Evolutionary conservation across 2,888 invertebrate species (phyloP).

Genomic region (Seladonia tumulorum): DNA sequence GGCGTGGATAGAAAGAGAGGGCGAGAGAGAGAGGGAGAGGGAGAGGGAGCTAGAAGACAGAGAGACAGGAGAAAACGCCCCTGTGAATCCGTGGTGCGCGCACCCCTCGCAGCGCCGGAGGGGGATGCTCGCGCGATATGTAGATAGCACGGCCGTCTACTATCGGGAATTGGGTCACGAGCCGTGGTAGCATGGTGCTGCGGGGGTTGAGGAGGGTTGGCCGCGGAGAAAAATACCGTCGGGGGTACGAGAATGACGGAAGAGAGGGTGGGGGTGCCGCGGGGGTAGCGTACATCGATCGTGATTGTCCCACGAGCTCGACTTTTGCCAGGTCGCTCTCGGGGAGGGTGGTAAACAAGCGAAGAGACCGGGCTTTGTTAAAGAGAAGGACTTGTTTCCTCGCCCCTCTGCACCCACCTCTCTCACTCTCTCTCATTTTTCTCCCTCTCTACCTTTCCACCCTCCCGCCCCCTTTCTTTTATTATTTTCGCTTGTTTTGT

Average conservation of each 20-base stretch:
- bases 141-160: conserved; percentile 52
- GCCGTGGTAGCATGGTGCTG: conserved; percentile 27
- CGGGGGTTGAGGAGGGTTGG: neutral
- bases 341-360: conserved; percentile 55
- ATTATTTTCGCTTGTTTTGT: conserved; percentile 23
- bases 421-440: neutral
- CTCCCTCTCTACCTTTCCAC: neutral
- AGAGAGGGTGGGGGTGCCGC: conserved; percentile 35
- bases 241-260: conserved; percentile 56
- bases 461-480: neutral
- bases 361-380: conserved; percentile 31
- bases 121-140: conserved; percentile 51
- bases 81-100: conserved; percentile 38
- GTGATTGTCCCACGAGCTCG: conserved; percentile 59
- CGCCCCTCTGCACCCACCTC: neutral
- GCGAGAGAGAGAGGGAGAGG: neutral
- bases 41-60: neutral
- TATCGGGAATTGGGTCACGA: conserved; percentile 71
- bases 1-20: neutral
- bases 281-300: conserved; percentile 55
- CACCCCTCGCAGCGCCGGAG: conserved; percentile 42
- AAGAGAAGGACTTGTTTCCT: conserved; percentile 40
- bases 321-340: conserved; percentile 58
- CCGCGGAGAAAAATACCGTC: conserved; percentile 58
- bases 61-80: conserved; percentile 54